Base-by-base conservation (phyloP, 2,888 invertebrate species). In the Agrotis puta region DNA sequence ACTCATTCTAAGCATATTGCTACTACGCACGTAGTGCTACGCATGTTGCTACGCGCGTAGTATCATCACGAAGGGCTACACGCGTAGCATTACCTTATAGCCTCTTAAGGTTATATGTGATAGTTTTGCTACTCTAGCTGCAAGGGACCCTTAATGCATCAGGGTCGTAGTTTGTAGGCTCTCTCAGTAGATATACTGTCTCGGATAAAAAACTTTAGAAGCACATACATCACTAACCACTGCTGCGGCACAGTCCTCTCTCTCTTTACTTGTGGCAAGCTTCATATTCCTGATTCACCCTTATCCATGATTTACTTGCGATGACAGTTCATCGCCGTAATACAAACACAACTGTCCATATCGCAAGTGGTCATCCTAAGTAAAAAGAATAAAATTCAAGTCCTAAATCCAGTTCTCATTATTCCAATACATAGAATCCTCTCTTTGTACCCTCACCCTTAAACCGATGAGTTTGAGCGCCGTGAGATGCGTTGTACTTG, bases 401-500 rank as follows among this genome's bases (percentile, higher is more conserved):
- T 45, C 18, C 14, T 18, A 45, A 20, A 45, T 51, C 6, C 70
- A 50, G 20, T 45, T 57, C 14, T 18, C 62, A 14, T 16, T 22
- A 51, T 24, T 58, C 7, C 6, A 47, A n/a, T 24, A 24, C 9
- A 58, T 47, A 13, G 20, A 65, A 62, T 57, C 16, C 50, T 48
- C 54, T 47, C 63, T 39, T 54, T 73, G 82, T 85, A 62, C 14
- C 64, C 61, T 22, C 45, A 33, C 58, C 85, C 63, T 82, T 63
- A 77, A 53, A 18, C 39, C 59, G 56, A 77, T 85, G 72, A 77
- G 83, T 79, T 76, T 70, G 66, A 79, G 73, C 74, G 76, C 81
- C 71, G 66, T 75, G 77, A 76, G 79, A 79, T 75, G 81, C 72
- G 79, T 76, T 78, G 81, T 74, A 63, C 70, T 73, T 80, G 81